Conservation (phyloP, 2,113 vertebrate genomes). For the Polypterus senegalus region DNA sequence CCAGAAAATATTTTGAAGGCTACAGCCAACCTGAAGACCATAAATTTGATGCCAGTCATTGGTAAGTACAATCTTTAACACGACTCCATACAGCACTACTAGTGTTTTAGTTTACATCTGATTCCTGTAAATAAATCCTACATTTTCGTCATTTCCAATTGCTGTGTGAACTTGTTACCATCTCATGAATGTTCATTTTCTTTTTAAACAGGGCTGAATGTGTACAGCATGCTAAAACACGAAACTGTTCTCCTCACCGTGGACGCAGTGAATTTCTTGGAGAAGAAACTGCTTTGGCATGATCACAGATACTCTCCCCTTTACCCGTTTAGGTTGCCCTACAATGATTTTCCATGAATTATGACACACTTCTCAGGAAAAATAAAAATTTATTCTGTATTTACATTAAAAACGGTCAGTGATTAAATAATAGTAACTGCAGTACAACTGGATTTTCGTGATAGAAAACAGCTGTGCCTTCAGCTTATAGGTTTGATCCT, state of each 20-base stretch:
- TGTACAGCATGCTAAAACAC: slow-evolving; percentile 76
- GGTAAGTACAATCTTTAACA: slow-evolving; percentile 46
- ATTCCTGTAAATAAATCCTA: background rate
- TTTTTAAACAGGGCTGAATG: slow-evolving; percentile 59
- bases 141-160: background rate
- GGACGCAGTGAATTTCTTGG: slow-evolving; percentile 58
- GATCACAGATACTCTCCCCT: slow-evolving; percentile 47
- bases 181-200: background rate
- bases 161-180: background rate
- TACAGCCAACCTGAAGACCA: slow-evolving; percentile 44
- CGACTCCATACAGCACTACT: too few species aligned
- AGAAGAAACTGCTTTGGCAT: slow-evolving; percentile 75
- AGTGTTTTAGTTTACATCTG: background rate
- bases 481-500: too few species aligned
- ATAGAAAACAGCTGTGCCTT: too few species aligned
- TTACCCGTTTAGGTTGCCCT: slow-evolving; percentile 64
- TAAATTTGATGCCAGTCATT: slow-evolving; percentile 65
- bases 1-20: slow-evolving; percentile 57
- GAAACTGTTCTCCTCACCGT: slow-evolving; percentile 64
- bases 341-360: slow-evolving; percentile 48
- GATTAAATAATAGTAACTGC: slow-evolving; percentile 27
- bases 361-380: background rate
- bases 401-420: slow-evolving; percentile 14
- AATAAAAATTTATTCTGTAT: slow-evolving; percentile 25
- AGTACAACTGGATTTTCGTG: background rate